These are phyloP conservation scores for Trissonchulus sp. DNA, from an alignment of 2,888 invertebrate genomes.

Conservation along the genomic window DNA sequence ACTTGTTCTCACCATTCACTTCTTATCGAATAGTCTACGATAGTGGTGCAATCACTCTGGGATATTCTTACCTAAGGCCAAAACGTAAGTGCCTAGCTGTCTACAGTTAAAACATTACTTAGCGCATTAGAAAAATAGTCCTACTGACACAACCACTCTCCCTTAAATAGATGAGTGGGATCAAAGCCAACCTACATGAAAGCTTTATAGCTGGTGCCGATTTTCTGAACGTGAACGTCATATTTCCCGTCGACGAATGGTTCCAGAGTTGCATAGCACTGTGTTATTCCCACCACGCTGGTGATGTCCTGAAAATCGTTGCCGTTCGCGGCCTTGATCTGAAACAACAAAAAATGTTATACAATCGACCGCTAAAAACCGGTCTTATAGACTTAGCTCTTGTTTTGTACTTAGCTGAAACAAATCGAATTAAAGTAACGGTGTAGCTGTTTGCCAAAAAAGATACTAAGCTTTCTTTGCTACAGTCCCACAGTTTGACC, in stretches of 20 bases:
- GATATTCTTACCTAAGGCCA: too few relatives aligned
- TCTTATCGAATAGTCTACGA: too few relatives aligned
- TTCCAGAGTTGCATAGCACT: slow-evolving; percentile 86
- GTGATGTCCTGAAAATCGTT: slow-evolving; percentile 84
- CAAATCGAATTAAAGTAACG: not conserved
- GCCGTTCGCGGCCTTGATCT: slow-evolving; percentile 70
- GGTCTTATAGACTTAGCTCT: slow-evolving; percentile 4
- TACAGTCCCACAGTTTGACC: too few relatives aligned
- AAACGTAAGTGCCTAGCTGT: too few relatives aligned
- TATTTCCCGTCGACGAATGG: slow-evolving; percentile 94
- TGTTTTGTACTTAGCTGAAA: not conserved
- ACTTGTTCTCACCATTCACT: too few relatives aligned
- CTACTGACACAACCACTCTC: too few relatives aligned
- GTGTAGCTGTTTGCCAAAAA: too few relatives aligned
- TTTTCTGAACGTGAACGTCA: slow-evolving; percentile 96
- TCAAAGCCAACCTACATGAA: slow-evolving; percentile 67
- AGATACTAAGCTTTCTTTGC: too few relatives aligned
- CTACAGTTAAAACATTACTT: too few relatives aligned
- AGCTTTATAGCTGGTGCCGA: slow-evolving; percentile 91
- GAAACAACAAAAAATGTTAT: slow-evolving; percentile 35
- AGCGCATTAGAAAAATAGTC: too few relatives aligned
- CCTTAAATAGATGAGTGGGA: too few relatives aligned
- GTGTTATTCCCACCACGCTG: slow-evolving; percentile 81
- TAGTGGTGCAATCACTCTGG: too few relatives aligned
- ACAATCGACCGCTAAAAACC: slow-evolving; percentile 7